Base-by-base conservation (phyloP, 2,797 vertebrate genomes). In the Mycteria americana region DNA sequence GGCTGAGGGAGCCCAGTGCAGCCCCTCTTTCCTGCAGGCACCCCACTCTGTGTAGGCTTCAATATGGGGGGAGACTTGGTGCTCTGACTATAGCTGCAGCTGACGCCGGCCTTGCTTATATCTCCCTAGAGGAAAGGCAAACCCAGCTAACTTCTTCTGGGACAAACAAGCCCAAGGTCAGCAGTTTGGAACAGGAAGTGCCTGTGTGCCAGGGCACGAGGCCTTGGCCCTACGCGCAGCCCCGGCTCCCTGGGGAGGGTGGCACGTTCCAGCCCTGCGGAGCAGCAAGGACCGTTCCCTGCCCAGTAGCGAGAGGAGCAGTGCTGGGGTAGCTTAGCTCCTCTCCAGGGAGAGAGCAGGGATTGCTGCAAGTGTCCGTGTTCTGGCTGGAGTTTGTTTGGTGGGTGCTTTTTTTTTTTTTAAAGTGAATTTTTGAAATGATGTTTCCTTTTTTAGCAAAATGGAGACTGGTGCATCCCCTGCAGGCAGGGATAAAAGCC, bases 401-500 rank as follows among this genome's bases (percentile, higher is more conserved):
- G 18, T 54, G 8, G 68, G 77, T 68, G 67, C n/a, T 84, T 57
- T 8, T 54, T 35, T 73, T 31, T 43, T 72, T 53, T 24, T 62
- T 53, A 17, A 7, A 64, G 21, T 60, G 78, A 82, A 85, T 91
- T 93, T 43, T 89, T 91, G 50, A 85, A 90, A 73, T 56, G 25
- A 33, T 1, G 0, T 90, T 74, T 78, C 65, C 70, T 91, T 89
- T 96, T 94, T 77, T 86, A 94, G 75, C 75, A 53, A 83, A 92
- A 89, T 14, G 65, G 95, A 95, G 87, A 69, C 75, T 86, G 78
- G 83, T 89, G 79, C 73, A 92, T 89, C 65, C 91, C 89, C 94
- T 95, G 91, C 95, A 74, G 95, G 96, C 96, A 94, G 96, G 95
- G 94, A 82, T 88, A 90, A 88, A 91, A 84, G 62, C 92, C 54